Evolutionary conservation across 2,797 vertebrate species (phyloP).

Genomic region (Simalia tracyae): DNA sequence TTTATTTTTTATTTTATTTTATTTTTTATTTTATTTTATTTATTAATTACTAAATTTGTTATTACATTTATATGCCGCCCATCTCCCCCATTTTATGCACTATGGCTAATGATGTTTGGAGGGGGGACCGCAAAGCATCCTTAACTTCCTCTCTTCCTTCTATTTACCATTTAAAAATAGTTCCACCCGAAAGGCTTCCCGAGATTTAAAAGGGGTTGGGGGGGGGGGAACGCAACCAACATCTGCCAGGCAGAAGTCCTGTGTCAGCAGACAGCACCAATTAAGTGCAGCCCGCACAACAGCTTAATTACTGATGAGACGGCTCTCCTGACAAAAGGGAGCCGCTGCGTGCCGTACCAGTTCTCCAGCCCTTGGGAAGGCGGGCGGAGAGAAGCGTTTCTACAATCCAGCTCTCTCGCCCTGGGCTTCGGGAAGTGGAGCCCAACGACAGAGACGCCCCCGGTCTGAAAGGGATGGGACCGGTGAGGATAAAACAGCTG

Average conservation of each 20-base stretch:
- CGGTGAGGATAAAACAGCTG: neutral
- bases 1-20: neutral
- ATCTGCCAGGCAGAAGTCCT: slow-evolving; percentile 65
- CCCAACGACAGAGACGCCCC: neutral
- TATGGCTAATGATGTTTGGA: neutral
- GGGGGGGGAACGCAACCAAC: slow-evolving; percentile 31
- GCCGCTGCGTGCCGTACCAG: slow-evolving; percentile 45
- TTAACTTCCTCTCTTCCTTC: slow-evolving; percentile 46
- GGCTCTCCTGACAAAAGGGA: slow-evolving; percentile 49
- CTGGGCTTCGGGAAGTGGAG: neutral
- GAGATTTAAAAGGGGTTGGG: slow-evolving; percentile 21
- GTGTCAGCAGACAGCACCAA: slow-evolving; percentile 68
- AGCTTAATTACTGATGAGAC: slow-evolving; percentile 65
- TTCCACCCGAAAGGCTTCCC: slow-evolving; percentile 55
- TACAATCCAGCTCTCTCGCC: neutral
- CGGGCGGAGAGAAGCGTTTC: neutral
- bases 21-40: no score
- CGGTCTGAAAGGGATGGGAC: neutral
- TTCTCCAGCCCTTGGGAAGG: slow-evolving; percentile 18
- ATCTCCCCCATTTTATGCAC: no score
- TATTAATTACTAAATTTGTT: no score
- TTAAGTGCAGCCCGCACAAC: slow-evolving; percentile 63
- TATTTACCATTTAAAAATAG: slow-evolving; percentile 65
- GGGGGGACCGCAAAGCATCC: neutral
- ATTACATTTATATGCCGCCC: no score